Base-by-base conservation (phyloP, 2,888 invertebrate genomes). In the Orthosia incerta region DNA sequence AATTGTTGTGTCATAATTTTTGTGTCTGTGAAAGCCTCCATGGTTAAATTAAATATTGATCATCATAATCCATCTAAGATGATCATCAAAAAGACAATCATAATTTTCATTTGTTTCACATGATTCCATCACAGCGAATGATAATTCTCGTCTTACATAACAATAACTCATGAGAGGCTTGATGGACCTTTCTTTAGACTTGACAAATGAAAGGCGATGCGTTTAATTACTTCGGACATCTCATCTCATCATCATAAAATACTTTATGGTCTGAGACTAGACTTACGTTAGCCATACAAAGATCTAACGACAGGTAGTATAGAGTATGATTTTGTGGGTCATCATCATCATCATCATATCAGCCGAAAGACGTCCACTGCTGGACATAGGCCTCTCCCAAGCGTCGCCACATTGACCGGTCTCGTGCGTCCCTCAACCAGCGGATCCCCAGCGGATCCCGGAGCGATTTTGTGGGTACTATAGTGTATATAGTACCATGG, bases 121-220 rank as follows among this genome's bases (percentile, higher is more conserved):
- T 59, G 13, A 60, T 46, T 45, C 48, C 39, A 39, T 18, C 11
- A 57, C 18, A 51, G 45, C n/a, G 15, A 45, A 68, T 45, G 12
- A n/a, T 65, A 15, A 48, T 50, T 39, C 15, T 39, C 3, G 12
- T 26, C 56, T 39, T n/a, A n/a, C 20, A 26, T 66, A 45, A 57
- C 23, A 20, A 15, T 48, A 18, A 7, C 18, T 53, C n/a, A 45
- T 7, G 2, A 45, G 11, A 48, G 11, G 1, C 16, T 18, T 63
- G 18, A 59, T 48, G 50, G 18, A 20, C 16, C 20, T 76, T 59
- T 62, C 39, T 46, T 16, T 26, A 23, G 45, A 11, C 50, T 50
- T 55, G 62, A 56, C 50, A 65, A 80, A 80, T 80, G 50, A 46
- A 55, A 62, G 23, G 23, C 57, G 7, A 64, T 64, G 64, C 11